Evolutionary conservation across 2,888 invertebrate species (phyloP).

Genomic region (Papilio gigon): DNA sequence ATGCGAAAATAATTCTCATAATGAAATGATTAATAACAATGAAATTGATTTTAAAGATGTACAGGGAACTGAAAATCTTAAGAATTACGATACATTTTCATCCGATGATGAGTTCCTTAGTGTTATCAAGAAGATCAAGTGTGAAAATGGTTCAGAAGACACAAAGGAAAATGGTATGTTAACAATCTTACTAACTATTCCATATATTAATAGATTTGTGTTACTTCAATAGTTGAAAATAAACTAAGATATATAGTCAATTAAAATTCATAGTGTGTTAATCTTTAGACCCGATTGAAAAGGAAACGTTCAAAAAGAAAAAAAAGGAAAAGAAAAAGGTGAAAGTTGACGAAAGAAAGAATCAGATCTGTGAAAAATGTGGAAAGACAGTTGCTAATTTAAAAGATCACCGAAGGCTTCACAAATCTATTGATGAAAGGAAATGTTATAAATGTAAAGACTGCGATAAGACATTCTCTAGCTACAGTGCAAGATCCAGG

Average conservation of each 20-base stretch:
- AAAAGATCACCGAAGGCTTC: slow-evolving; percentile 57
- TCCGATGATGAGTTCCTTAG: slow-evolving; percentile 69
- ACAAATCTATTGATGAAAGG: slow-evolving; percentile 53
- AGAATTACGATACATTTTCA: slow-evolving; percentile 46
- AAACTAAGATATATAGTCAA: too few species aligned
- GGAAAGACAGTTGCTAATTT: slow-evolving; percentile 65
- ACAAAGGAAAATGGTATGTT: slow-evolving; percentile 58
- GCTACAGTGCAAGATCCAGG: slow-evolving; percentile 54
- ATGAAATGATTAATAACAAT: slow-evolving; percentile 40
- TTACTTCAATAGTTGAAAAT: too few species aligned
- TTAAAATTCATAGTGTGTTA: too few species aligned
- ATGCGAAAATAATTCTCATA: slow-evolving; percentile 38
- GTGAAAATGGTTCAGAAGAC: slow-evolving; percentile 55
- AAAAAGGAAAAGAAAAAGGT: slow-evolving; percentile 47
- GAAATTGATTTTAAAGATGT: slow-evolving; percentile 43
- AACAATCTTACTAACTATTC: background rate
- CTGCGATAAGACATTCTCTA: slow-evolving; percentile 64
- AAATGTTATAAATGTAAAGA: slow-evolving; percentile 57
- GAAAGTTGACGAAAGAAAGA: slow-evolving; percentile 44
- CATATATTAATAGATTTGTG: too few species aligned
- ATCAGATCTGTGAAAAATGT: slow-evolving; percentile 68
- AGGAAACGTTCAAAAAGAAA: slow-evolving; percentile 43
- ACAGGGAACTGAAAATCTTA: slow-evolving; percentile 30
- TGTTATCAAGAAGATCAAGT: slow-evolving; percentile 57
- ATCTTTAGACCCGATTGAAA: slow-evolving; percentile 49